Conservation (phyloP, 2,113 vertebrate species). For the Elachura formosa region DNA sequence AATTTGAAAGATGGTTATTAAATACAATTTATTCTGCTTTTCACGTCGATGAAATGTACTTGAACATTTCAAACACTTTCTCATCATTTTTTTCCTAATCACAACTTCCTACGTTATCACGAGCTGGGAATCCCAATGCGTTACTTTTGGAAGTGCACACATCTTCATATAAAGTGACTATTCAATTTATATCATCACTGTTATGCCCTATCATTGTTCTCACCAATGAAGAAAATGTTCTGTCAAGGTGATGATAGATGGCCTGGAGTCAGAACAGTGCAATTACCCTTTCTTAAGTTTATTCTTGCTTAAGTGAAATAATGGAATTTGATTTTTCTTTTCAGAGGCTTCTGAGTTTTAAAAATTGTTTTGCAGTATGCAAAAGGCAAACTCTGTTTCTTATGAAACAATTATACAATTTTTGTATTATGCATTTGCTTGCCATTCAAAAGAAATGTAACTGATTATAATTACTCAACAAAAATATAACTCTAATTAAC, state of each 20-base stretch:
- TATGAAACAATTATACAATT: background rate
- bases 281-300: conserved; percentile 29
- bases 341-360: background rate
- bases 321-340: background rate
- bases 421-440: background rate
- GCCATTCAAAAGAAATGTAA: background rate
- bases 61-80: background rate
- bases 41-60: background rate
- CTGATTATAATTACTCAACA: background rate
- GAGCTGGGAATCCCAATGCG: background rate
- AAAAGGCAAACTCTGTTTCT: background rate
- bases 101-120: background rate
- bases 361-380: background rate
- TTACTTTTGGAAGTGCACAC: background rate
- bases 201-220: background rate
- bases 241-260: background rate
- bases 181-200: background rate
- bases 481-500: background rate
- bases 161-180: background rate
- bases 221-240: background rate
- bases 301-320: background rate
- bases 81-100: background rate
- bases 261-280: background rate
- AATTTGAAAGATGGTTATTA: conserved; percentile 18
- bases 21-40: conserved; percentile 22